Evolutionary conservation across 92 coral and sea anemone species (phyloP), one percentile per base, ranked within the genome.

Genomic region (Phenganax marumi): DNA sequence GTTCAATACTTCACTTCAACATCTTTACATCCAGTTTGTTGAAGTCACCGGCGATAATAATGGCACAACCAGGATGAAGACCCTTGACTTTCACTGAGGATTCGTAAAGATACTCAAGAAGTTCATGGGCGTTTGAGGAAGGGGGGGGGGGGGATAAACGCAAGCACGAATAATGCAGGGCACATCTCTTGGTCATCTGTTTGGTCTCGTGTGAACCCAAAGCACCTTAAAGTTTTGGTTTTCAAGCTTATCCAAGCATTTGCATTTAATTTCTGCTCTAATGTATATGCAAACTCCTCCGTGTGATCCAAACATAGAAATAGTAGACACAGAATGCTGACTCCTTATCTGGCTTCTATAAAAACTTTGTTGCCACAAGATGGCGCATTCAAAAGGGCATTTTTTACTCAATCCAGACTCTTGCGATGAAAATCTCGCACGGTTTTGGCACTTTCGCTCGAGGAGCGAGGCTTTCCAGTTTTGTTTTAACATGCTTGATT

Each of bases 121-220:
- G 26, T 12, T 25, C 53, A 19, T 25, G 16, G 83, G 58, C 73
- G 25, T 79, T 79, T 58, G 71, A 58, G 24, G 50, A 56, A 5
- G 83, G 83, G 17, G 73, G 52, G 58, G 83, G 83, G 17, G 73
- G 52, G 58, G 83, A 61, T 79, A 79, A 58, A 79, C 73, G 21
- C 71, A 24, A 33, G 83, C 83, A 55, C 17, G 11, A 33, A 79
- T 60, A 33, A 79, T 72, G 21, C 83, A 79, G 7, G 73, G 53
- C 9, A 62, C 70, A 26, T 72, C 64, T 57, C 83, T 79, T 58
- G 83, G 83, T 0, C 58, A n/a, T 60, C 74, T 79, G 68, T 14
- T 22, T 23, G 55, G 83, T 58, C 73, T 57, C 8, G 52, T 79
- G 47, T 61, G 74, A 62, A 60, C 74, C 83, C 83, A 79, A 79